Evolutionary conservation across 2,888 invertebrate species (phyloP), one percentile per base, ranked within the genome.

Genomic region (Thymelicus sylvestris): DNA sequence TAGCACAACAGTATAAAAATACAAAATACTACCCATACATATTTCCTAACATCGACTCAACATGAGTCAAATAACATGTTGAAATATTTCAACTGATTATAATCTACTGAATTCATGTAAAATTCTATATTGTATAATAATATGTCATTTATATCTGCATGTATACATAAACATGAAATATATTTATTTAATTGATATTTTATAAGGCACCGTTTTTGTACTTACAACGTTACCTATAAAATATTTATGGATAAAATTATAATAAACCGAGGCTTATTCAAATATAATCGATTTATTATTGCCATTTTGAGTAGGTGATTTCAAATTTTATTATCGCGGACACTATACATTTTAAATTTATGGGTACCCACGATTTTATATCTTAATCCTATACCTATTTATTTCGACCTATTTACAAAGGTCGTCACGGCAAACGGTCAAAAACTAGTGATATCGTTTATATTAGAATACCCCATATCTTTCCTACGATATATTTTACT

Each of bases 1-100:
- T 8, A 44, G 44, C 52, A 67, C 50, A 74, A 75, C 73, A 76
- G 74, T 77, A 79, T 74, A 79, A 78, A 80, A 75, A 74, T 78
- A 77, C 65, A 75, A 77, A 77, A 77, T 74, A 71, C 72, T 71
- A 72, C 63, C 44, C 44, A 63, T 73, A 74, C 76, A 77, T 73
- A 72, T 75, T 74, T 73, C 75, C 73, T 74, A 79, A 80, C 77
- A 79, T 80, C 78, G 83, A 86, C 92, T 92, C 92, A 92, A 92
- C 88, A 90, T 92, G 91, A 92, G 91, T 74, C 90, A 83, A 78
- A 79, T 77, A 78, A 80, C 79, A 83, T 76, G 89, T 91, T 80
- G 88, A 89, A 87, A 71, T 77, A 66, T 76, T 86, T 84, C 91
- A 90, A 90, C 90, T 77, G 75, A 74, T 80, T 76, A 80, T 80